These are phyloP conservation scores for Leucozona laternaria DNA, from an alignment of 2,888 invertebrate genomes.

Conservation along the genomic window DNA sequence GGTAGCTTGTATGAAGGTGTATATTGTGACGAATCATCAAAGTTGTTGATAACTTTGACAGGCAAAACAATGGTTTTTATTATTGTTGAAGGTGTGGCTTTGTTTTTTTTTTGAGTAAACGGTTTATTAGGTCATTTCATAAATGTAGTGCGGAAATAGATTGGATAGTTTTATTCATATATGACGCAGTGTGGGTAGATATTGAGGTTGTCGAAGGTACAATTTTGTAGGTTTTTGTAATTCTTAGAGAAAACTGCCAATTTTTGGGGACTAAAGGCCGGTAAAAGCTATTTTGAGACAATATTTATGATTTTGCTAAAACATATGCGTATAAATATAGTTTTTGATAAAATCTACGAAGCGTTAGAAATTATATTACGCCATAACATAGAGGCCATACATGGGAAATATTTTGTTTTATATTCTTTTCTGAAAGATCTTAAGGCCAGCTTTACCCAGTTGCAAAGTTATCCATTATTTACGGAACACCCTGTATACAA, in stretches of 20 bases:
- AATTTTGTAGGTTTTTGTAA: background rate
- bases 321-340: no score
- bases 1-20: background rate
- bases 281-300: no score
- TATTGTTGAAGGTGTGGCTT: conserved; percentile 23
- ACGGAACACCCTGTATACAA: no score
- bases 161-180: background rate
- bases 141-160: conserved; percentile 11
- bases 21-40: conserved; percentile 13
- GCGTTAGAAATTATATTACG: no score
- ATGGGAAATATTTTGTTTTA: no score
- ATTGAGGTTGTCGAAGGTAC: background rate
- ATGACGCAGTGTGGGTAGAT: background rate
- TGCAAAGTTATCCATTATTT: no score
- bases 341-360: no score
- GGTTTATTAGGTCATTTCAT: background rate
- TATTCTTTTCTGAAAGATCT: no score
- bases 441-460: no score
- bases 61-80: conserved; percentile 1
- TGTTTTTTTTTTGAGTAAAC: conserved; percentile 5
- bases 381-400: no score
- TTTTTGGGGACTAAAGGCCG: no score
- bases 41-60: background rate
- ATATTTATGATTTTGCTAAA: no score
- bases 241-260: background rate